phyloP scores from a whole-genome alignment of 2,797 vertebrate species.

The Potorous gilbertii region DNA sequence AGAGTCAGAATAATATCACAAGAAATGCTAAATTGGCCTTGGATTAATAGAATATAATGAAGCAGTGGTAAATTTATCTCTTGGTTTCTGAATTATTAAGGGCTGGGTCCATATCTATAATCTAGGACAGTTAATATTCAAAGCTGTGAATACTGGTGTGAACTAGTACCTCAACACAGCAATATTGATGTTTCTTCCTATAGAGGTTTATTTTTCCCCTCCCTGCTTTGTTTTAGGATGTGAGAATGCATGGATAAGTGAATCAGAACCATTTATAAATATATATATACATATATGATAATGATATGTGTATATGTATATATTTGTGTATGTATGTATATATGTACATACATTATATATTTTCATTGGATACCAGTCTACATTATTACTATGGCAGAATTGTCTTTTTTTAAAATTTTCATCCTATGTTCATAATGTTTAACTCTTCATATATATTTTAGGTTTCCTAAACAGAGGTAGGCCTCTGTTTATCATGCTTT shows the following conservation, averaged over 20 bases:
- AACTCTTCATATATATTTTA: not conserved
- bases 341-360: not conserved
- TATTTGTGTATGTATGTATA: not conserved
- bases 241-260: conserved; percentile 49
- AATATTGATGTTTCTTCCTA: conserved; percentile 61
- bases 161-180: conserved; percentile 56
- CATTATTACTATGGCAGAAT: not conserved
- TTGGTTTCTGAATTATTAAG: conserved; percentile 69
- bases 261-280: conserved; percentile 1
- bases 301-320: not conserved
- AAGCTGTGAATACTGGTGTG: conserved; percentile 59
- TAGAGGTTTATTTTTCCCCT: conserved; percentile 41
- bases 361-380: not conserved
- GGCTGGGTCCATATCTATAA: conserved; percentile 67
- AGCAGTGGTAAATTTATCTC: conserved; percentile 56
- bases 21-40: conserved; percentile 53
- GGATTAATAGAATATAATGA: conserved; percentile 53
- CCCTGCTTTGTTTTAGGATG: conserved; percentile 58
- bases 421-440: not conserved
- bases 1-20: conserved; percentile 60
- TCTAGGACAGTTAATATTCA: conserved; percentile 56
- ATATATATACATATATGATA: not conserved
- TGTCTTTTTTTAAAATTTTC: not conserved
- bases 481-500: conserved; percentile 57
- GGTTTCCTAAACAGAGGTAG: not conserved